phyloP scores from a whole-genome alignment of 1,140 invertebrate genomes.

The Pararge aegeria region DNA sequence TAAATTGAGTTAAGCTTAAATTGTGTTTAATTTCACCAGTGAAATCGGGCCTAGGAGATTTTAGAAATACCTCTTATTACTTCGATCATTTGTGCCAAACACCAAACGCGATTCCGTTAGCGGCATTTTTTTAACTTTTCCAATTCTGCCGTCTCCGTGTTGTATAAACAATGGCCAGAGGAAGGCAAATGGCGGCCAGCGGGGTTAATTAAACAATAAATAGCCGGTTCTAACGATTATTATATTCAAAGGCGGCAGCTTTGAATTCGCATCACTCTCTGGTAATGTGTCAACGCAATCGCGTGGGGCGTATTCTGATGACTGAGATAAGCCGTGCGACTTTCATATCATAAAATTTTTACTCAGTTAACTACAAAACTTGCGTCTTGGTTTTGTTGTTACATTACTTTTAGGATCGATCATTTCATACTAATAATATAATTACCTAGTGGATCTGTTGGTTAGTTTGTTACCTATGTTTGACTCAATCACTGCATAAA shows the following conservation, averaged over 20 bases:
- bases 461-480: too few relatives aligned
- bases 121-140: slow-evolving; percentile 42
- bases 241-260: slow-evolving; percentile 71
- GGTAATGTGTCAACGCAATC: slow-evolving; percentile 68
- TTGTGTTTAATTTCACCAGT: too few relatives aligned
- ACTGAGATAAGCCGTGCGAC: neutral
- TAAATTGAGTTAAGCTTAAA: too few relatives aligned
- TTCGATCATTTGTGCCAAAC: neutral
- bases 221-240: slow-evolving; percentile 67
- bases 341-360: neutral
- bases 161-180: slow-evolving; percentile 58
- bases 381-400: too few relatives aligned
- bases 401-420: too few relatives aligned
- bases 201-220: slow-evolving; percentile 77
- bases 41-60: too few relatives aligned
- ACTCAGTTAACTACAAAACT: too few relatives aligned
- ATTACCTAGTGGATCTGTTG: too few relatives aligned
- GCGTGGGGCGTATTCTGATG: slow-evolving; percentile 50
- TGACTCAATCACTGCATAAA: too few relatives aligned
- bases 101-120: slow-evolving; percentile 9
- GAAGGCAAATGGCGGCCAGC: slow-evolving; percentile 42
- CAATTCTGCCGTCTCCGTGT: slow-evolving; percentile 46
- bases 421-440: too few relatives aligned
- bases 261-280: slow-evolving; percentile 77
- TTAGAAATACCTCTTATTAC: too few relatives aligned